A percentile compares a stretch with the other conserved stretches of the same genome.
These are phyloP conservation scores for Bicyclus anynana DNA, from an alignment of 1,140 invertebrate species.

Conservation along the genomic window DNA sequence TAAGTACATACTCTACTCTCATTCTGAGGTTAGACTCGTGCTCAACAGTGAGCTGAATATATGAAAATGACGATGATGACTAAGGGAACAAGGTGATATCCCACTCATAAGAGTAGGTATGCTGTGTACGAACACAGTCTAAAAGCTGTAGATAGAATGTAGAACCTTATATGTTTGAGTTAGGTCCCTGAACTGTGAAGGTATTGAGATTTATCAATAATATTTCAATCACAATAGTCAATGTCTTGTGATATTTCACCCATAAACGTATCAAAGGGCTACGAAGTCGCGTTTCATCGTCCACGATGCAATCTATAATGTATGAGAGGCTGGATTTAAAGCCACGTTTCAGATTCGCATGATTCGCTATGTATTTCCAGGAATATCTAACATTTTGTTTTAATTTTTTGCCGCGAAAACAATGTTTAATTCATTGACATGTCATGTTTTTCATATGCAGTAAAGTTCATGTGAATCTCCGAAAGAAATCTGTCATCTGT, in stretches of 20 bases:
- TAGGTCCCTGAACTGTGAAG: no score
- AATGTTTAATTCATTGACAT: conserved; percentile 14
- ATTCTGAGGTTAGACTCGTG: no score
- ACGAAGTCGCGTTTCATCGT: neutral
- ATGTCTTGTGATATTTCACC: conserved; percentile 2
- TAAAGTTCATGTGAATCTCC: conserved; percentile 9
- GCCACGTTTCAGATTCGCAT: neutral
- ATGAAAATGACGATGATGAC: no score
- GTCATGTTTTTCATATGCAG: conserved; percentile 18
- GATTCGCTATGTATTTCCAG: conserved; percentile 4
- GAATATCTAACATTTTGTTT: conserved; percentile 4
- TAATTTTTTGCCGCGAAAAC: neutral
- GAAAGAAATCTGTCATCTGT: conserved; percentile 5
- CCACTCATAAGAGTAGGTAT: no score
- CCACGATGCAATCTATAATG: neutral
- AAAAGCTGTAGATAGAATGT: no score
- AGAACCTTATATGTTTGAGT: no score
- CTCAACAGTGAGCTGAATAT: no score
- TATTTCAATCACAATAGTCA: neutral
- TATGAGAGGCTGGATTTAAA: conserved; percentile 2
- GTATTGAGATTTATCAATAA: no score
- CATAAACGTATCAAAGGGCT: neutral
- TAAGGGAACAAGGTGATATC: no score
- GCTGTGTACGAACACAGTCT: no score
- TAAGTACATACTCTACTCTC: no score